These are phyloP conservation scores for Tineola bisselliella DNA, from an alignment of 2,888 invertebrate genomes.

Conservation along the genomic window DNA sequence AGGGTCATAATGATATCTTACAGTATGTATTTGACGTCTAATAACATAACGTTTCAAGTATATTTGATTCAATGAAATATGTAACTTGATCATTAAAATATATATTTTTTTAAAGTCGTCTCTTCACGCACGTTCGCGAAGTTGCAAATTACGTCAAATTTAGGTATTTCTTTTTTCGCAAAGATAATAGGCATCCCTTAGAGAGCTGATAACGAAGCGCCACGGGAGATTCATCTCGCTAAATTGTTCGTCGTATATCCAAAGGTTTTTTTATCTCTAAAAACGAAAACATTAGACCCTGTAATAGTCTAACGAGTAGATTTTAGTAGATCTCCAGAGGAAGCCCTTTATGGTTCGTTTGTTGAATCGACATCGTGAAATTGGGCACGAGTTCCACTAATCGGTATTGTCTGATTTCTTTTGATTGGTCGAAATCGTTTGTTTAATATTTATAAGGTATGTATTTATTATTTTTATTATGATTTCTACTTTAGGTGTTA, in stretches of 20 bases:
- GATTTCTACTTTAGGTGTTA: no score
- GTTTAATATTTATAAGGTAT: neutral
- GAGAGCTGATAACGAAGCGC: constrained; percentile 46
- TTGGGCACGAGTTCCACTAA: neutral
- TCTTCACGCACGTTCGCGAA: constrained; percentile 13
- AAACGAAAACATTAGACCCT: constrained; percentile 14
- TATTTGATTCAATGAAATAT: no score
- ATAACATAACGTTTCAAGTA: no score
- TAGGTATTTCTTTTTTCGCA: constrained; percentile 44
- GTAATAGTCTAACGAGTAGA: constrained; percentile 11
- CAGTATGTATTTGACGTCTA: no score
- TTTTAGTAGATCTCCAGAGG: constrained; percentile 6
- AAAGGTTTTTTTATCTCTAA: constrained; percentile 12
- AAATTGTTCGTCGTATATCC: constrained; percentile 13
- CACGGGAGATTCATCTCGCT: constrained; percentile 26
- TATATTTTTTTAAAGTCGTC: no score
- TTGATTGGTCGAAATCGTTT: neutral
- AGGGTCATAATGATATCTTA: no score
- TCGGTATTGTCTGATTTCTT: neutral
- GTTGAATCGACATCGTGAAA: neutral
- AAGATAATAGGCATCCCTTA: constrained; percentile 46
- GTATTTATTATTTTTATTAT: no score
- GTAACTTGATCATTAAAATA: no score
- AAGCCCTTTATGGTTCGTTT: neutral
- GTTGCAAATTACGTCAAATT: constrained; percentile 42